phyloP scores from a whole-genome alignment of 2,797 vertebrate species.

The Tapera naevia region DNA sequence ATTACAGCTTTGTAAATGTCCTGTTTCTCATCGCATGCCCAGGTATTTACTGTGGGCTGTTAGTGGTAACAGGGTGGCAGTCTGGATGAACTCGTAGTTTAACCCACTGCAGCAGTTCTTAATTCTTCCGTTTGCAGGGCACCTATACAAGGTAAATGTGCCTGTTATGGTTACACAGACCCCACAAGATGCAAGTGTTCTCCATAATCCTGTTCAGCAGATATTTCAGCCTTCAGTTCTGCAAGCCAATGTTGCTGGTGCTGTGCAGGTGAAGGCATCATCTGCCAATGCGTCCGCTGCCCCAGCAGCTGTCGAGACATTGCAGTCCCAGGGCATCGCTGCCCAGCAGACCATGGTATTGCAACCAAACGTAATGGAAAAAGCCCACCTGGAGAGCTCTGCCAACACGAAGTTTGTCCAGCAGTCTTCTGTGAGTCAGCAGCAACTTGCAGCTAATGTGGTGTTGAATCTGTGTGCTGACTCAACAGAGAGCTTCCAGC shows the following conservation, averaged over 20 bases:
- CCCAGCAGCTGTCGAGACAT: slow-evolving; percentile 34
- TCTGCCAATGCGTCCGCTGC: slow-evolving; percentile 26
- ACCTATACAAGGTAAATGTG: slow-evolving; percentile 93
- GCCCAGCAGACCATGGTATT: not conserved
- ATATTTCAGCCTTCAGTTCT: slow-evolving; percentile 60
- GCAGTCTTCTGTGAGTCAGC: slow-evolving; percentile 48
- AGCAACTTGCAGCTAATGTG: not conserved
- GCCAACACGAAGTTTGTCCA: not conserved
- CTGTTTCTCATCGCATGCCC: not conserved
- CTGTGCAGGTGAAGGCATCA: slow-evolving; percentile 15
- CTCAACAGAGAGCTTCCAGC: slow-evolving; percentile 15
- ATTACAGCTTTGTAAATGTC: not conserved
- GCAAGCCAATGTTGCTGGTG: not conserved
- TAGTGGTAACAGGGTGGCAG: not conserved
- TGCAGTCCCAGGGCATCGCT: slow-evolving; percentile 48
- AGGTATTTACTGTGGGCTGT: not conserved
- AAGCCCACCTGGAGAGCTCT: slow-evolving; percentile 24
- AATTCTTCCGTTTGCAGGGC: slow-evolving; percentile 77
- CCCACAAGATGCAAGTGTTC: slow-evolving; percentile 74
- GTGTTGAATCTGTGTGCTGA: slow-evolving; percentile 23
- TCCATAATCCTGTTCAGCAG: slow-evolving; percentile 75
- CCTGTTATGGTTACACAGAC: slow-evolving; percentile 91
- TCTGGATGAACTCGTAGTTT: not conserved
- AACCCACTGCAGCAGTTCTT: not conserved
- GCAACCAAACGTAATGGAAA: slow-evolving; percentile 1